phyloP scores from a whole-genome alignment of 2,113 vertebrate genomes.

The Microcebus tavaratra region DNA sequence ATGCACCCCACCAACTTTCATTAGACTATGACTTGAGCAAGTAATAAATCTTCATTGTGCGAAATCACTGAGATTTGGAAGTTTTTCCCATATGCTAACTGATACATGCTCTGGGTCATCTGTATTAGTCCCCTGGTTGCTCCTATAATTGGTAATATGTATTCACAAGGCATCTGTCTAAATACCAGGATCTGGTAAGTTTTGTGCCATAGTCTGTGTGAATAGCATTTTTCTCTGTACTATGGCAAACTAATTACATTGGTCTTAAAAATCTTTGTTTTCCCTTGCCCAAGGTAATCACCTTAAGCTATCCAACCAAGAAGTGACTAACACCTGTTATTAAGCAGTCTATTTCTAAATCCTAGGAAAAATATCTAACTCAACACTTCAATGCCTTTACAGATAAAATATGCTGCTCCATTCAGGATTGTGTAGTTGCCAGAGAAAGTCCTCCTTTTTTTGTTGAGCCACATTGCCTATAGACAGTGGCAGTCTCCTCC shows the following conservation, averaged over 20 bases:
- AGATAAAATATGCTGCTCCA: neutral
- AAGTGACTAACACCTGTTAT: neutral
- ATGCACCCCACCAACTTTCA: neutral
- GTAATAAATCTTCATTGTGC: neutral
- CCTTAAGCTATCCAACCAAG: neutral
- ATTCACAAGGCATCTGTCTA: neutral
- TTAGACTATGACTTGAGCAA: neutral
- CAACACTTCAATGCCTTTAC: neutral
- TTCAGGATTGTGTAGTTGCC: neutral
- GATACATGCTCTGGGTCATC: neutral
- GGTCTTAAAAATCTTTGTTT: neutral
- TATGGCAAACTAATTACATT: neutral
- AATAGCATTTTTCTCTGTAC: neutral
- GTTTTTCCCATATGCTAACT: neutral
- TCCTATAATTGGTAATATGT: neutral
- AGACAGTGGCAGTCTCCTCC: neutral
- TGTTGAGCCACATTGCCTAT: neutral
- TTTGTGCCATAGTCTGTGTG: neutral
- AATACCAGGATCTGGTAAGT: neutral
- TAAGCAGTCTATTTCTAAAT: conserved; percentile 43
- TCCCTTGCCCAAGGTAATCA: neutral
- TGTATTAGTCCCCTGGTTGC: neutral
- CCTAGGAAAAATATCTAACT: neutral
- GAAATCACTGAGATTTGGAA: neutral
- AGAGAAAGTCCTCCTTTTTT: neutral